Evolutionary conservation across 2,888 invertebrate genomes (phyloP).

Genomic region (Tetramorium bicarinatum): DNA sequence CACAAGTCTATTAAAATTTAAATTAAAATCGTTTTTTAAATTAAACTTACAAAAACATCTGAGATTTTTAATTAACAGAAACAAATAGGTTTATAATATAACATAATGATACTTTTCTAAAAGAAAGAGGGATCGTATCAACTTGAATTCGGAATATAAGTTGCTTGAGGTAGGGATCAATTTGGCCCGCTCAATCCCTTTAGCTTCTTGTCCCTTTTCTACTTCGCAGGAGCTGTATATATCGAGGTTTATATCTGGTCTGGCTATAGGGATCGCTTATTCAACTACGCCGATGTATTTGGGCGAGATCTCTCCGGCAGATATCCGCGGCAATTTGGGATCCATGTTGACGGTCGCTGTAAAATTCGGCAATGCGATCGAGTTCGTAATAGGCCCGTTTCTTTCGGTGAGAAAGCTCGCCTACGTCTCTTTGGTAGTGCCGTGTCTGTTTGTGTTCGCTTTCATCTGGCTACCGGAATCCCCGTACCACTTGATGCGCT

Average conservation of each 20-base stretch:
- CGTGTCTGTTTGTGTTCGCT: constrained; percentile 48
- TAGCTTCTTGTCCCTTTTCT: background rate
- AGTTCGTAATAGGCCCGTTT: constrained; percentile 65
- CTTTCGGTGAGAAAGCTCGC: constrained; percentile 63
- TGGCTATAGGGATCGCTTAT: constrained; percentile 56
- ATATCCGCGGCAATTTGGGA: constrained; percentile 62
- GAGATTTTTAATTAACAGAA: background rate
- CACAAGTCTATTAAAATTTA: background rate
- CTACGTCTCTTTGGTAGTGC: constrained; percentile 34
- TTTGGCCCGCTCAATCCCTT: background rate
- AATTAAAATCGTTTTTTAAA: background rate
- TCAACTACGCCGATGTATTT: constrained; percentile 58
- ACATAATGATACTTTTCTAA: background rate
- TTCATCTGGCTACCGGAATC: constrained; percentile 69
- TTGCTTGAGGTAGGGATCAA: background rate
- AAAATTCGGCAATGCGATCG: constrained; percentile 60
- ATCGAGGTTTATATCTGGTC: constrained; percentile 62
- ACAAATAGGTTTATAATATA: background rate
- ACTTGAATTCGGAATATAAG: background rate
- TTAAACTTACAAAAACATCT: background rate
- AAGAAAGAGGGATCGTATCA: background rate
- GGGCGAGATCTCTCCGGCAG: constrained; percentile 69
- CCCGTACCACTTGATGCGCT: constrained; percentile 68
- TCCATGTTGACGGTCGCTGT: constrained; percentile 59
- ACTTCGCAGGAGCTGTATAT: constrained; percentile 61